Percentiles rank a stretch among this genome's conserved stretches.
phyloP scores from a whole-genome alignment of 37 sponge, comb jelly and placozoan genomes.

The Haliclona indistincta region DNA sequence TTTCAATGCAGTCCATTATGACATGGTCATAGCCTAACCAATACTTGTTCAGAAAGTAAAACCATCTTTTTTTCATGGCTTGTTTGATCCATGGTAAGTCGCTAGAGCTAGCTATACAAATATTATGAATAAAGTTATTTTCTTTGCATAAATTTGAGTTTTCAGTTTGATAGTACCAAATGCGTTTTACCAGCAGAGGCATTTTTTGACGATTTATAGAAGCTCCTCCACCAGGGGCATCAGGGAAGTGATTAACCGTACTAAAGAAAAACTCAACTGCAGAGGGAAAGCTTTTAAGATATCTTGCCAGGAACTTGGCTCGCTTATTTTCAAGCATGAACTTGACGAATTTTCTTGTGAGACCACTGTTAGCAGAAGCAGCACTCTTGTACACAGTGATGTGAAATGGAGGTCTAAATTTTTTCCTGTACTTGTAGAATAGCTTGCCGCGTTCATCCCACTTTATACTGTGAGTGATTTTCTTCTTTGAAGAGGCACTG shows the following conservation, averaged over 20 bases:
- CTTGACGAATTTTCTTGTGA: neutral
- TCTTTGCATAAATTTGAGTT: too few relatives aligned
- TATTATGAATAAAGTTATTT: neutral
- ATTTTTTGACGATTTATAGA: neutral
- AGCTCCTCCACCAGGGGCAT: neutral
- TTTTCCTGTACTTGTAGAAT: neutral
- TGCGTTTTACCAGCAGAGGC: neutral
- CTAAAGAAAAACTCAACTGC: conserved; percentile 13
- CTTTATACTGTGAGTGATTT: neutral
- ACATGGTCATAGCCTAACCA: conserved; percentile 8
- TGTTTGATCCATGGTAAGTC: neutral
- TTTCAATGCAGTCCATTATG: conserved; percentile 15
- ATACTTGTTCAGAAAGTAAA: neutral
- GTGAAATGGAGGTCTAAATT: neutral
- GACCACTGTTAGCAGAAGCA: conserved; percentile 6
- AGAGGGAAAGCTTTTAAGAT: neutral
- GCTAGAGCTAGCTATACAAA: conserved; percentile 15
- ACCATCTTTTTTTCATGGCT: neutral
- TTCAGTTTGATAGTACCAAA: too few relatives aligned
- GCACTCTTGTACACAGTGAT: conserved; percentile 11
- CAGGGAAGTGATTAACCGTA: neutral
- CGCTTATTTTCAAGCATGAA: neutral
- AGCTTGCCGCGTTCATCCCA: neutral
- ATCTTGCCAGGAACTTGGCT: neutral
- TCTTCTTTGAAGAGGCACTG: neutral